Percentiles rank a stretch among this genome's conserved stretches.
Evolutionary conservation across 2,113 vertebrate genomes (phyloP).

Genomic region (Chaenocephalus aceratus): DNA sequence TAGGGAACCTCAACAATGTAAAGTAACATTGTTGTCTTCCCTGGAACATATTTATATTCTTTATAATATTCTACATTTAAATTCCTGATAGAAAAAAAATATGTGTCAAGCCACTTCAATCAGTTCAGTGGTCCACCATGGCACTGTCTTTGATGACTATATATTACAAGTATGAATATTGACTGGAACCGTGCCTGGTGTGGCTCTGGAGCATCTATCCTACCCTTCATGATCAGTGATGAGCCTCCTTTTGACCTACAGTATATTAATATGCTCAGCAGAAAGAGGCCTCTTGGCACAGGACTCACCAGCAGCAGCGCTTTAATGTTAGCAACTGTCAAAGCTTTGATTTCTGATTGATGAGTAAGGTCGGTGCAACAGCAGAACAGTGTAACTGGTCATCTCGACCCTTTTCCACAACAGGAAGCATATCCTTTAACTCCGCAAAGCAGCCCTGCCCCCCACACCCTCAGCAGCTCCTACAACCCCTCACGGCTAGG

Average conservation of each 20-base stretch:
- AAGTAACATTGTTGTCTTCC: neutral
- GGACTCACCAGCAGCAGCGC: constrained; percentile 62
- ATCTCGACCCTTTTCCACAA: constrained; percentile 51
- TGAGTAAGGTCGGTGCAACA: constrained; percentile 76
- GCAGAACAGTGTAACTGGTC: constrained; percentile 55
- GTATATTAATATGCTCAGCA: constrained; percentile 73
- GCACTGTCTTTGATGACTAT: constrained; percentile 54
- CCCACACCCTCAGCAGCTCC: constrained; percentile 7
- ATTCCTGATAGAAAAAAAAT: constrained; percentile 25
- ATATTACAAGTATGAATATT: constrained; percentile 49
- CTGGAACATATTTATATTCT: neutral
- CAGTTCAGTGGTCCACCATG: constrained; percentile 29
- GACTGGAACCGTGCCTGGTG: constrained; percentile 40
- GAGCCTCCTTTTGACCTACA: constrained; percentile 61
- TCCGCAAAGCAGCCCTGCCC: constrained; percentile 2
- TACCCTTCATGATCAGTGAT: constrained; percentile 62
- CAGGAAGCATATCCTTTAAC: constrained; percentile 50
- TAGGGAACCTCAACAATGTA: neutral
- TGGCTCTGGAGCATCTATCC: constrained; percentile 51
- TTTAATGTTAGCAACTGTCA: constrained; percentile 74
- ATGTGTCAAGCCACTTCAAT: constrained; percentile 32
- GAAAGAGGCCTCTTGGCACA: constrained; percentile 71
- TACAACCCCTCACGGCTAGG: constrained; percentile 14
- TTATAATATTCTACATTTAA: constrained; percentile 8
- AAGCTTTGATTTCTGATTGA: constrained; percentile 79